Evolutionary conservation across 2,888 invertebrate genomes (phyloP).

Genomic region (Adelphocoris suturalis): DNA sequence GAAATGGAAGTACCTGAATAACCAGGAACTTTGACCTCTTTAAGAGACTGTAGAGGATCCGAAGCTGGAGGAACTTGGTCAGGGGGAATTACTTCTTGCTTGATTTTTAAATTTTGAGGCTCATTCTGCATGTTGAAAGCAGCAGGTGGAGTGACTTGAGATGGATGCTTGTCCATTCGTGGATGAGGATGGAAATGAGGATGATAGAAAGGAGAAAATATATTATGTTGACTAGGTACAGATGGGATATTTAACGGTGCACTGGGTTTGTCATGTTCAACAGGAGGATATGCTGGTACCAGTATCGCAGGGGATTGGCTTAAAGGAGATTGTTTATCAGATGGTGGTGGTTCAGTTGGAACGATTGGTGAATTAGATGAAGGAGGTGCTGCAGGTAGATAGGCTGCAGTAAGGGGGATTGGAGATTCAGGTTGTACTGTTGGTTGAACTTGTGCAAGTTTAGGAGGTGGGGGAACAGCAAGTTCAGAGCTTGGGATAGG

Average conservation of each 20-base stretch:
- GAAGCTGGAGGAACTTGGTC: slow-evolving; percentile 77
- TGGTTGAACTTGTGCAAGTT: slow-evolving; percentile 4
- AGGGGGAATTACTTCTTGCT: slow-evolving; percentile 81
- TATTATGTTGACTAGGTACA: slow-evolving; percentile 73
- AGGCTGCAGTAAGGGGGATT: slow-evolving; percentile 74
- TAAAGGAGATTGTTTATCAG: slow-evolving; percentile 57
- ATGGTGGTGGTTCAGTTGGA: slow-evolving; percentile 71
- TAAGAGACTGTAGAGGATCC: slow-evolving; percentile 88
- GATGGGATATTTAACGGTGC: slow-evolving; percentile 74
- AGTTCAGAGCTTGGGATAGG: slow-evolving; percentile 72
- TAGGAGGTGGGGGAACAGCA: slow-evolving; percentile 35
- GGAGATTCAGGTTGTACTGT: slow-evolving; percentile 71
- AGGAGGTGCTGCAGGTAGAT: slow-evolving; percentile 69
- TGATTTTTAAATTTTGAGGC: slow-evolving; percentile 87
- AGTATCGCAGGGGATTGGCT: slow-evolving; percentile 73
- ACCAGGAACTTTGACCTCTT: slow-evolving; percentile 89
- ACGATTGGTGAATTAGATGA: slow-evolving; percentile 70
- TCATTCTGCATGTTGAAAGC: slow-evolving; percentile 80
- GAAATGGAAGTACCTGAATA: slow-evolving; percentile 80
- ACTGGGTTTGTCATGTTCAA: slow-evolving; percentile 75
- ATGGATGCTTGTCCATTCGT: slow-evolving; percentile 74
- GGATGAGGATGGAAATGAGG: slow-evolving; percentile 73
- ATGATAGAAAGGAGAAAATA: slow-evolving; percentile 76
- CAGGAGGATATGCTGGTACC: slow-evolving; percentile 75
- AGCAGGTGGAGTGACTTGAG: slow-evolving; percentile 74